phyloP scores from a whole-genome alignment of 2,888 invertebrate species.

The Tholera decimalis region DNA sequence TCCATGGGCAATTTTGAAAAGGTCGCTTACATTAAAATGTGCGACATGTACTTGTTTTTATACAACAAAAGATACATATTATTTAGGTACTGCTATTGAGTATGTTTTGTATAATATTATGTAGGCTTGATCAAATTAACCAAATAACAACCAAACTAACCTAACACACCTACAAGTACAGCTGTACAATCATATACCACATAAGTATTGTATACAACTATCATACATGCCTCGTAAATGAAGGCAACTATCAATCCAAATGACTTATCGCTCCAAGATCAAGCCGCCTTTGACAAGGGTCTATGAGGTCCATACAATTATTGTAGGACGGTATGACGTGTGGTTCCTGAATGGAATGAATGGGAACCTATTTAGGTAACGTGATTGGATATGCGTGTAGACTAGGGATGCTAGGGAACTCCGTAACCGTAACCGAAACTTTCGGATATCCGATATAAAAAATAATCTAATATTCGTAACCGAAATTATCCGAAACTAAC shows the following conservation, averaged over 20 bases:
- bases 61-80: too few species aligned
- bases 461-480: too few species aligned
- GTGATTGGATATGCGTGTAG: slow-evolving; percentile 23
- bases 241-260: slow-evolving; percentile 63
- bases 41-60: too few species aligned
- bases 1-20: too few species aligned
- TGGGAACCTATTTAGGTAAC: slow-evolving; percentile 34
- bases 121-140: not conserved
- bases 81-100: too few species aligned
- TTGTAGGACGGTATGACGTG: slow-evolving; percentile 38
- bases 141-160: slow-evolving; percentile 7
- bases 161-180: not conserved
- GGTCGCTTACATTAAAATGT: too few species aligned
- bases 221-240: slow-evolving; percentile 59
- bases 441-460: too few species aligned
- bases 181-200: not conserved
- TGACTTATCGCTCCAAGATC: slow-evolving; percentile 74
- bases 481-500: too few species aligned
- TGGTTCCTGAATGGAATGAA: slow-evolving; percentile 51
- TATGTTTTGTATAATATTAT: too few species aligned
- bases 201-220: slow-evolving; percentile 36
- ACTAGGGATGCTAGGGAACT: too few species aligned
- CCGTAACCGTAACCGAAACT: too few species aligned
- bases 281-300: slow-evolving; percentile 76
- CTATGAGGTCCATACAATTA: slow-evolving; percentile 55